A percentile compares a stretch with the other conserved stretches of the same genome.
Evolutionary conservation across 2,888 invertebrate species (phyloP).

Genomic region (Steinernema hermaphroditum): DNA sequence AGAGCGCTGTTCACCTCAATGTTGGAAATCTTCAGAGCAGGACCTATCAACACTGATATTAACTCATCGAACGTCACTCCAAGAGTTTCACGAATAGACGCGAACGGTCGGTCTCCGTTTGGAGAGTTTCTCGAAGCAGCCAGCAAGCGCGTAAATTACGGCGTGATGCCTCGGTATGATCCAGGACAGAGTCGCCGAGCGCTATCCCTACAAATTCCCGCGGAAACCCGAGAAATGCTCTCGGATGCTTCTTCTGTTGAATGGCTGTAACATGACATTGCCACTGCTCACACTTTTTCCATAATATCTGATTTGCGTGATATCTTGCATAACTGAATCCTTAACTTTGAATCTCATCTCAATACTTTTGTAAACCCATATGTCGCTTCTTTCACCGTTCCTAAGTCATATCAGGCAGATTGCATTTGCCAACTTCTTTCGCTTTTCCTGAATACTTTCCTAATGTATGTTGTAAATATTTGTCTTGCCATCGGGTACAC

Average conservation of each 20-base stretch:
- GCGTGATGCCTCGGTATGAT: background rate
- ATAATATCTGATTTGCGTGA: background rate
- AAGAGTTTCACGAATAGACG: background rate
- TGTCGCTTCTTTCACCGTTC: too few species aligned
- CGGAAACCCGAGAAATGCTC: constrained; percentile 10
- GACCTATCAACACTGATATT: background rate
- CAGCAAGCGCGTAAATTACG: background rate
- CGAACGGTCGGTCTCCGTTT: background rate
- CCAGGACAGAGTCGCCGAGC: background rate
- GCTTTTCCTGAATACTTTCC: background rate
- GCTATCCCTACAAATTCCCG: constrained; percentile 7
- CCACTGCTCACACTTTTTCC: background rate
- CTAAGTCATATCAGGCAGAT: too few species aligned
- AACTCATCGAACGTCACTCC: background rate
- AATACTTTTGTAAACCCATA: background rate
- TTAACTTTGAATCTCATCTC: background rate
- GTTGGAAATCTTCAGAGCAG: constrained; percentile 10
- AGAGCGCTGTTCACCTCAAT: constrained; percentile 9
- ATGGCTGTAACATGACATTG: background rate
- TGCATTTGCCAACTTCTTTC: background rate
- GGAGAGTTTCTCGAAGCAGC: background rate
- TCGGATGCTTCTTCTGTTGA: constrained; percentile 12
- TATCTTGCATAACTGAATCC: background rate
- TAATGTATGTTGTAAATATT: constrained; percentile 5
- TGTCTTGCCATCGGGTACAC: background rate